These are phyloP conservation scores for Samia ricini DNA, from an alignment of 1,140 invertebrate species.

Conservation along the genomic window DNA sequence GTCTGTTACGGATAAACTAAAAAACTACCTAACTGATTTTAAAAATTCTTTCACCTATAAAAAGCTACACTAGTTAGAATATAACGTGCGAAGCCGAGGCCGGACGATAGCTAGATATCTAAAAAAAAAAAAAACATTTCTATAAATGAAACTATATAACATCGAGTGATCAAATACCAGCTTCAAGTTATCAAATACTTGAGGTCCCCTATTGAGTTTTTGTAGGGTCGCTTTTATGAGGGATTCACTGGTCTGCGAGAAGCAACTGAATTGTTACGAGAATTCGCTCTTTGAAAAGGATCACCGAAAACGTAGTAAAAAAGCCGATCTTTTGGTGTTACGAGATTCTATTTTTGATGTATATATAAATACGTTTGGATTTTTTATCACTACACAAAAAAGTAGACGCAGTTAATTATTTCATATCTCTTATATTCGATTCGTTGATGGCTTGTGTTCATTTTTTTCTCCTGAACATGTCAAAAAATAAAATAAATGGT, in stretches of 20 bases:
- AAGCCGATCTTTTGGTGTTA: constrained; percentile 16
- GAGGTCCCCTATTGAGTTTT: constrained; percentile 25
- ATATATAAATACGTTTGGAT: not conserved
- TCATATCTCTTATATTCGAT: too few relatives aligned
- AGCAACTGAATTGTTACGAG: constrained; percentile 24
- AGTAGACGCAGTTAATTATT: not conserved
- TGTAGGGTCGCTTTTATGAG: constrained; percentile 25
- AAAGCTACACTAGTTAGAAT: too few relatives aligned
- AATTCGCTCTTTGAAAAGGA: constrained; percentile 20
- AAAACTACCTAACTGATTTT: too few relatives aligned
- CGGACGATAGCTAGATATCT: too few relatives aligned
- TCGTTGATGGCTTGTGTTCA: too few relatives aligned
- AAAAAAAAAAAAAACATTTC: not conserved
- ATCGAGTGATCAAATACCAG: not conserved
- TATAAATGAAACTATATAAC: not conserved
- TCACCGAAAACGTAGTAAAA: constrained; percentile 29
- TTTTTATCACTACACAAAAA: not conserved
- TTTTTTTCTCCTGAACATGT: too few relatives aligned
- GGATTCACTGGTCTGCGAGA: constrained; percentile 23
- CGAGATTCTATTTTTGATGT: constrained; percentile 15
- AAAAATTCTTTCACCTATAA: too few relatives aligned
- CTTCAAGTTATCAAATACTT: constrained; percentile 31
- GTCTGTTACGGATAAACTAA: too few relatives aligned
- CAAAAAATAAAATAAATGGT: too few relatives aligned
- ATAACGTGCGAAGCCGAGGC: too few relatives aligned